Percentiles rank a stretch among this genome's conserved stretches.
These are phyloP conservation scores for Dendrocincla fuliginosa DNA, from an alignment of 2,797 vertebrate species.

Conservation along the genomic window DNA sequence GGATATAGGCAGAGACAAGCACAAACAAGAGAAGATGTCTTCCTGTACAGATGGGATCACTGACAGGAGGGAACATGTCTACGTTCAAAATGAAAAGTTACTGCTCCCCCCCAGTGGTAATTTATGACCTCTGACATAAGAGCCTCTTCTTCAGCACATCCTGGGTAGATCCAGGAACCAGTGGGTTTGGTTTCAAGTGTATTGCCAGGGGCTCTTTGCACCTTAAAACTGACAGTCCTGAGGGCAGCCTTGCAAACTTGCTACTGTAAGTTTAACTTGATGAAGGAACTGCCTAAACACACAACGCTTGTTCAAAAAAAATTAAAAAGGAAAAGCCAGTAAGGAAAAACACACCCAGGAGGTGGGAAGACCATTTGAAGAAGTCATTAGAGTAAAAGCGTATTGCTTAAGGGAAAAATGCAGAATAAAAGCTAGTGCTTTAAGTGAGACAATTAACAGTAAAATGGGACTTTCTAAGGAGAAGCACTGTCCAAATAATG, in stretches of 20 bases:
- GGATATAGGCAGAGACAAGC: neutral
- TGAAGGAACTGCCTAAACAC: neutral
- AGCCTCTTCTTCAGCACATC: neutral
- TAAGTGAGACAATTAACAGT: neutral
- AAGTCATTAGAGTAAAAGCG: neutral
- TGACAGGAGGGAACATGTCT: neutral
- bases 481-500: neutral
- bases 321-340: neutral
- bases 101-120: neutral
- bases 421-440: neutral
- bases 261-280: neutral
- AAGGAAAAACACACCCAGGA: slow-evolving; percentile 10
- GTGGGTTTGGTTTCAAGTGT: neutral
- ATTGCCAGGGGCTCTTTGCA: neutral
- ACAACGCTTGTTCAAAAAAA: neutral
- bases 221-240: neutral
- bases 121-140: neutral
- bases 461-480: neutral
- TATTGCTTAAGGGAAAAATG: neutral
- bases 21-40: neutral
- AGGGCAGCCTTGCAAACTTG: neutral
- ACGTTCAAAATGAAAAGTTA: neutral
- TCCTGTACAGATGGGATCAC: neutral
- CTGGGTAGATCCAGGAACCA: neutral
- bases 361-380: neutral